phyloP scores from a whole-genome alignment of 2,888 invertebrate genomes.

The Pseudococcus viburni region DNA sequence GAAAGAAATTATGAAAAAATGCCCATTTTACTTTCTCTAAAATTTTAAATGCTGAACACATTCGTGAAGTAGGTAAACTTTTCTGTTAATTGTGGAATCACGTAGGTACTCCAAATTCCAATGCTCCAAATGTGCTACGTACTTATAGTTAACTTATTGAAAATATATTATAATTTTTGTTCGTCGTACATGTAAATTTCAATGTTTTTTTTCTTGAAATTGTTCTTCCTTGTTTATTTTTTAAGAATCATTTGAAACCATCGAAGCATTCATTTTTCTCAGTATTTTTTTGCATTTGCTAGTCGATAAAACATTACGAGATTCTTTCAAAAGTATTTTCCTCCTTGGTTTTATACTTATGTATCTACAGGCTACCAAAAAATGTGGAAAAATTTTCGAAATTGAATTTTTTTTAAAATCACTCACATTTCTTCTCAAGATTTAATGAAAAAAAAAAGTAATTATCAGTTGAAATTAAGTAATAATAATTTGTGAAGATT shows the following conservation, averaged over 20 bases:
- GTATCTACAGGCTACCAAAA: neutral
- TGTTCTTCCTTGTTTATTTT: constrained; percentile 9
- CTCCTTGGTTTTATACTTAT: neutral
- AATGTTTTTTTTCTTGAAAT: neutral
- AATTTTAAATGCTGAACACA: neutral
- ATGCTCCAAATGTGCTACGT: neutral
- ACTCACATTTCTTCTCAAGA: too few relatives aligned
- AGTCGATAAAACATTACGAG: neutral
- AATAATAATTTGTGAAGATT: too few relatives aligned
- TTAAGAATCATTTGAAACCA: constrained; percentile 6
- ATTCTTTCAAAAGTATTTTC: neutral
- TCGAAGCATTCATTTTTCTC: neutral
- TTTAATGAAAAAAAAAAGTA: too few relatives aligned
- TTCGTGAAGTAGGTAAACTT: neutral
- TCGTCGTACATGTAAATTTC: neutral
- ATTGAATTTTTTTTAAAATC: too few relatives aligned
- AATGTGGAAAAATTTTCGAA: neutral
- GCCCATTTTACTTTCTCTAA: too few relatives aligned
- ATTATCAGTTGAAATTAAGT: too few relatives aligned
- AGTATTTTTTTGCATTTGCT: constrained; percentile 15
- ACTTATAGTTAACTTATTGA: neutral
- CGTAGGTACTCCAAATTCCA: neutral
- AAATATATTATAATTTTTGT: neutral
- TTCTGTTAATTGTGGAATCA: neutral
- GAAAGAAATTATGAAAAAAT: too few relatives aligned